Conservation (phyloP, 2,888 invertebrate genomes). For the Oscheius sp. region DNA sequence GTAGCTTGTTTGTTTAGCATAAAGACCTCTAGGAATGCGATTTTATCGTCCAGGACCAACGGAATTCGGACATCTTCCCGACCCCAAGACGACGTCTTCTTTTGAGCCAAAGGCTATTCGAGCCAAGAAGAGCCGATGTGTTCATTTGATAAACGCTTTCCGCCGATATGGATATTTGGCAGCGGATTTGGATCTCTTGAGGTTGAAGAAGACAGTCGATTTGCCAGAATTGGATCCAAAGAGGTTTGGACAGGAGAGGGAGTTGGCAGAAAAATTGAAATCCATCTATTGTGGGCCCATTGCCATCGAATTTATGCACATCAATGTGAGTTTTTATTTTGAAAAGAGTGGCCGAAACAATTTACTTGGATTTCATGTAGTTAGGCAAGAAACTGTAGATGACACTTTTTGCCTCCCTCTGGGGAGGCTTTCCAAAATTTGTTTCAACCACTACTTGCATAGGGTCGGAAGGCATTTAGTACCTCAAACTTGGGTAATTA, state of each 20-base stretch:
- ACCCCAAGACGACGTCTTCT: constrained; percentile 46
- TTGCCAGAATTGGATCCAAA: constrained; percentile 60
- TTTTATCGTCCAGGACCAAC: constrained; percentile 46
- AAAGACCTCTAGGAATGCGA: too few relatives aligned
- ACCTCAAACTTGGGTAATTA: too few relatives aligned
- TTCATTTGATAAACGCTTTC: constrained; percentile 65
- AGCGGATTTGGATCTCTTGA: constrained; percentile 66
- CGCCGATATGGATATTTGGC: constrained; percentile 64
- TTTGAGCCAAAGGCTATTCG: constrained; percentile 48
- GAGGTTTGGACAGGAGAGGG: constrained; percentile 54
- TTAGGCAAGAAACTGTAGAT: too few relatives aligned
- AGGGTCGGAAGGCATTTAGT: too few relatives aligned
- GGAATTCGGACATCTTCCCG: constrained; percentile 54
- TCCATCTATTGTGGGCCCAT: constrained; percentile 62
- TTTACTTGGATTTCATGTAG: too few relatives aligned
- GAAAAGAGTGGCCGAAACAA: too few relatives aligned
- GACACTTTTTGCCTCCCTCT: too few relatives aligned
- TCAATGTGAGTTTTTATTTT: constrained; percentile 56
- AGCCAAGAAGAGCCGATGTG: constrained; percentile 48
- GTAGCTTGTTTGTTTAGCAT: too few relatives aligned
- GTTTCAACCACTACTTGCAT: too few relatives aligned
- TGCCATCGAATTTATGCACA: constrained; percentile 68
- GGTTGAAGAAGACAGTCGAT: constrained; percentile 46
- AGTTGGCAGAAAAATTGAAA: constrained; percentile 51
- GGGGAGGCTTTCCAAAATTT: too few relatives aligned